Base-by-base conservation (phyloP, 2,113 vertebrate species). In the Tetrao urogallus region DNA sequence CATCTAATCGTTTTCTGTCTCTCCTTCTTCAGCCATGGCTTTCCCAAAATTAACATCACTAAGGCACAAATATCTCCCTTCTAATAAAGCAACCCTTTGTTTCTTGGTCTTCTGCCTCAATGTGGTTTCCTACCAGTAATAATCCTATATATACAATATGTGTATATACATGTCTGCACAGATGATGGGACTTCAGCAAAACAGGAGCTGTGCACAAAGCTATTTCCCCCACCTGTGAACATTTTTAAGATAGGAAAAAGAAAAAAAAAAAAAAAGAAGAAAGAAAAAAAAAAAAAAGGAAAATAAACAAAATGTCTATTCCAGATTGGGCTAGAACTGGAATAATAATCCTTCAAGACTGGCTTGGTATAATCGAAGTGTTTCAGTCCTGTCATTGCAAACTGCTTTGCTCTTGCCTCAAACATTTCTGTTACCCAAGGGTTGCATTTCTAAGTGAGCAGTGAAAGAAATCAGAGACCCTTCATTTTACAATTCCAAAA, bases 291-390 rank as follows among this genome's bases (percentile, higher is more conserved):
- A 3, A 30, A 48, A 78, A 47, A 8, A 36, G 16, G 5, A 38
- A 90, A 78, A 67, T 25, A 86, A 93, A 90, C 40, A 93, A 79
- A 92, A 85, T 56, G 25, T 91, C 91, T 88, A 8, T 87, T 89
- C 78, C 92, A 92, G 85, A 90, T 60, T 50, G 45, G 50, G 16
- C 60, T 90, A 71, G 50, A 77, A 48, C n/a, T 70, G 72, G 42
- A 96, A 91, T 89, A 95, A 94, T 93, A 95, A 94, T 90, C 72
- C 72, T 93, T 85, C 88, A 92, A 88, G 64, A 71, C 75, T 82
- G 64, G 56, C 74, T 95, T 96, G 88, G 88, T 88, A 90, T 42
- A 74, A 54, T 4, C 2, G 1, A 91, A 88, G 32, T 66, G 71
- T 95, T 96, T 96, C 82, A 74, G 69, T 95, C 66, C 93, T 91